phyloP scores from a whole-genome alignment of 2,888 invertebrate species.

The Drosophila buzzatii region DNA sequence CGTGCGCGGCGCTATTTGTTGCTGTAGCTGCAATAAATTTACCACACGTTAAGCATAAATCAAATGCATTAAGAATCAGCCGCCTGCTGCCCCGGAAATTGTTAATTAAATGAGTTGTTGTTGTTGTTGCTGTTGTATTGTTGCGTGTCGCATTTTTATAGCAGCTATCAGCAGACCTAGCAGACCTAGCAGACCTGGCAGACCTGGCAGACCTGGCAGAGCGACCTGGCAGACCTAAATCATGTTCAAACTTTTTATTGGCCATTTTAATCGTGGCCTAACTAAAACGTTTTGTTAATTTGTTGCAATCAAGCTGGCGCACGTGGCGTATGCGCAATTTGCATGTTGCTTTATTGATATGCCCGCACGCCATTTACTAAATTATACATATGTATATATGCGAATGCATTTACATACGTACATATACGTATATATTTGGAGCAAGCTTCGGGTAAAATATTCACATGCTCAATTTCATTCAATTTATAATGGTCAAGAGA shows the following conservation, averaged over 20 bases:
- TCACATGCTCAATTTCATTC: constrained; percentile 36
- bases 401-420: neutral
- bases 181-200: neutral
- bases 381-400: constrained; percentile 1
- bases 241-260: constrained; percentile 19
- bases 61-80: constrained; percentile 55
- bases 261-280: constrained; percentile 25
- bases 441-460: constrained; percentile 13
- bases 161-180: neutral
- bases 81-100: constrained; percentile 31
- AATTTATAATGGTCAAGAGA: constrained; percentile 31
- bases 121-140: constrained; percentile 6
- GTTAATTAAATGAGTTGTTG: constrained; percentile 64
- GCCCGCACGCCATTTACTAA: constrained; percentile 18
- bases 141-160: constrained; percentile 13
- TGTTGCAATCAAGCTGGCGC: constrained; percentile 29
- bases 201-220: constrained; percentile 2
- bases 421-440: neutral
- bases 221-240: constrained; percentile 7
- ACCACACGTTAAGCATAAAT: constrained; percentile 63
- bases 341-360: constrained; percentile 32
- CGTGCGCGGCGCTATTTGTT: constrained; percentile 41
- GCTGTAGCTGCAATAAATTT: constrained; percentile 61
- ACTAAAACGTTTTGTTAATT: constrained; percentile 31
- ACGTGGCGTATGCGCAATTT: constrained; percentile 59